Evolutionary conservation across 2,113 vertebrate species (phyloP), one percentile per base, ranked within the genome.

Genomic region (Syngnathus scovelli): DNA sequence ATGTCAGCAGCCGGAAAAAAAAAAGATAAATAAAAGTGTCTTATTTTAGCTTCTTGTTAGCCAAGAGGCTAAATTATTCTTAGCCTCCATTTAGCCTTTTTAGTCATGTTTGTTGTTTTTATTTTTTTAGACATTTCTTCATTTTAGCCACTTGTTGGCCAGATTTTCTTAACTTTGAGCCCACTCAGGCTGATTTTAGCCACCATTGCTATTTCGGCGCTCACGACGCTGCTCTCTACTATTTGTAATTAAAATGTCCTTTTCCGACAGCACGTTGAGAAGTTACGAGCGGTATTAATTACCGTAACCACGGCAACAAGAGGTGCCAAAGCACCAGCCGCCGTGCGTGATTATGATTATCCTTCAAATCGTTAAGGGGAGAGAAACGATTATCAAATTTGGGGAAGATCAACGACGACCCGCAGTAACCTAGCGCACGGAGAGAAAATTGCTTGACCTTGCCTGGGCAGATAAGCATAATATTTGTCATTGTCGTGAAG

Each of bases 381-480:
- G 1, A 43, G n/a, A 15, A 13, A 21, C 12, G 21, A 43, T 61
- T 8, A 41, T 21, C 19, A 41, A 7, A 21, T 43, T 43, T 5
- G 6, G 59, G 19, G 69, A 23, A 64, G 11, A 68, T 79, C 67
- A 64, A 49, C 67, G 67, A 71, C 69, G 79, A 85, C 68, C 49
- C 6, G 2, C 48, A 21, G 49, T 66, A 67, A 70, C 38, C 55
- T 54, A 69, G 71, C 38, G 69, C 21, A 43, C 2, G 7, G 3
- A 4, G 39, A 7, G n/a, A 27, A 23, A 43, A 23, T 23, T 9
- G 41, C 27, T 44, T 27, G 61, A 62, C 58, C 36, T 9, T 5
- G 16, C 37, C 15, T 1, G 4, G 9, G 56, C 2, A 37, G 12
- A 55, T 23, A 23, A 27, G 4, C n/a, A 55, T 1, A 16, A 15